Conservation (phyloP, 2,888 invertebrate genomes). For the Ormyrus thymus region DNA sequence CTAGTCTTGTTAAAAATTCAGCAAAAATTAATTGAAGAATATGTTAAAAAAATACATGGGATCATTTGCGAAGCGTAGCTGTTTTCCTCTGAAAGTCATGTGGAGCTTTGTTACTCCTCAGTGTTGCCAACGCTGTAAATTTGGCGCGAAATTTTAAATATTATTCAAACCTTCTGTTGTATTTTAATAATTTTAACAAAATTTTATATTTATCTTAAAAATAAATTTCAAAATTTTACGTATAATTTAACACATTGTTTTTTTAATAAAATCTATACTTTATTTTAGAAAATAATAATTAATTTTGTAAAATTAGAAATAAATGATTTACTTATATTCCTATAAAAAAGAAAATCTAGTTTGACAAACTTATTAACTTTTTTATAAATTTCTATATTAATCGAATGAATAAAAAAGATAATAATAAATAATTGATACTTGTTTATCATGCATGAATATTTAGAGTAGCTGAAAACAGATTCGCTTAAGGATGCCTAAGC, state of each 20-base stretch:
- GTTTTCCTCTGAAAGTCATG: slow-evolving; percentile 17
- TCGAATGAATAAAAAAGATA: no score
- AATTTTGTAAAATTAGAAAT: no score
- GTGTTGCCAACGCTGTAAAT: slow-evolving; percentile 11
- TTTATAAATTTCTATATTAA: no score
- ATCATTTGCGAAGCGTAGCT: slow-evolving; percentile 14
- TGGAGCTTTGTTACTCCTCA: slow-evolving; percentile 18
- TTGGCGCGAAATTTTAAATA: slow-evolving; percentile 35
- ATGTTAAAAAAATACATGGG: neutral
- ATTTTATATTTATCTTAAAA: neutral
- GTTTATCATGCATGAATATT: no score
- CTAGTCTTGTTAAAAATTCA: neutral
- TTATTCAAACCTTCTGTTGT: neutral
- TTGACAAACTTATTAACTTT: no score
- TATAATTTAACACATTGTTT: neutral
- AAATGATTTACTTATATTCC: no score
- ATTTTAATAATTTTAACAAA: neutral
- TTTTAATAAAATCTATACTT: no score
- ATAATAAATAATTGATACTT: no score
- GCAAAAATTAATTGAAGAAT: slow-evolving; percentile 5
- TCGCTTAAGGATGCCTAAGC: no score
- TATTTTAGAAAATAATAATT: no score
- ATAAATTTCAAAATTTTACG: neutral
- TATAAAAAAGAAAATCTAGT: no score
- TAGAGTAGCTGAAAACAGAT: no score